A percentile compares a stretch with the other conserved stretches of the same genome.
These are phyloP conservation scores for Neogale vison DNA, from an alignment of 2,113 vertebrate genomes.

Conservation along the genomic window DNA sequence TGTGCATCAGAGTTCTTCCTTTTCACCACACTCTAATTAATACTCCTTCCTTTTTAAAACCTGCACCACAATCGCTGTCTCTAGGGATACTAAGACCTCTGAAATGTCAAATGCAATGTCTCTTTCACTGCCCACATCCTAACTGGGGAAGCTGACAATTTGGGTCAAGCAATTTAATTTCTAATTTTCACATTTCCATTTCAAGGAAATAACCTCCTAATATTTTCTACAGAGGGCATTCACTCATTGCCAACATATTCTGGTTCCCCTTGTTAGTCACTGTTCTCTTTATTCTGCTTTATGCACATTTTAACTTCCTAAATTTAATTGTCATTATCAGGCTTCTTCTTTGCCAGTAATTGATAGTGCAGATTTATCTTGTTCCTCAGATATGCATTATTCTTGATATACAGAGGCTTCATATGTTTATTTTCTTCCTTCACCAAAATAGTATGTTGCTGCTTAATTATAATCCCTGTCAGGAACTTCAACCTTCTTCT, in stretches of 20 bases:
- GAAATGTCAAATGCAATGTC: neutral
- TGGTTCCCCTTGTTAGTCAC: neutral
- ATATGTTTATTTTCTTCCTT: neutral
- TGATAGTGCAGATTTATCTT: neutral
- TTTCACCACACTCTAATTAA: neutral
- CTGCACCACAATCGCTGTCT: neutral
- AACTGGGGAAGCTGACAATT: neutral
- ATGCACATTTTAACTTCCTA: neutral
- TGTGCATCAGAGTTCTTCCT: neutral
- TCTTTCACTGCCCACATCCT: neutral
- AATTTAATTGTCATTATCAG: neutral
- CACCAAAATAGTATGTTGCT: neutral
- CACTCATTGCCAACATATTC: neutral
- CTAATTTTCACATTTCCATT: neutral
- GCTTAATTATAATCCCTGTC: slow-evolving; percentile 22
- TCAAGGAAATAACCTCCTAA: neutral
- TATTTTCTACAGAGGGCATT: neutral
- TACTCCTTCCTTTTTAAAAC: neutral
- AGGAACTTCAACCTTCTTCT: neutral
- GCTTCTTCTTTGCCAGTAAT: neutral
- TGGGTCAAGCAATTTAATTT: neutral
- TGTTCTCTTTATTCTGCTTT: neutral
- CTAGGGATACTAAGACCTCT: neutral
- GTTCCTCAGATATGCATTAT: neutral
- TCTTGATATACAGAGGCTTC: neutral